These are phyloP conservation scores for Arion vulgaris DNA, from an alignment of 1,140 invertebrate genomes.

Conservation along the genomic window DNA sequence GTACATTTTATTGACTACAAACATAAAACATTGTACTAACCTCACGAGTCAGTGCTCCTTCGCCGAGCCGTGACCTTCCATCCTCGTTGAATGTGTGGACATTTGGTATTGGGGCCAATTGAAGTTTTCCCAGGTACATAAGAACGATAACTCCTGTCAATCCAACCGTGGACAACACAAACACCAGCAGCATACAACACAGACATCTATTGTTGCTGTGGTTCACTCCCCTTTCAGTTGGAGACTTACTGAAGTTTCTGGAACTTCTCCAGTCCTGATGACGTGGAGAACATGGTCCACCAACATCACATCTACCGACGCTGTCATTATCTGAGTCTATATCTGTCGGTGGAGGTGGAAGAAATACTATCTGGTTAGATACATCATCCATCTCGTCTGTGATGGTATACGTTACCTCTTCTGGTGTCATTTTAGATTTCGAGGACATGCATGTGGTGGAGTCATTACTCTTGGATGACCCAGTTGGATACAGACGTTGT, in stretches of 20 bases:
- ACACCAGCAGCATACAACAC: conserved; percentile 38
- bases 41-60: conserved; percentile 30
- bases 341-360: conserved; percentile 35
- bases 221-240: conserved; percentile 5
- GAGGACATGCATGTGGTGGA: conserved; percentile 9
- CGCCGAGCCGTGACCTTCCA: neutral
- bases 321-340: conserved; percentile 32
- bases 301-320: conserved; percentile 30
- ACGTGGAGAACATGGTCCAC: conserved; percentile 30
- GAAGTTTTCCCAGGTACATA: conserved; percentile 30
- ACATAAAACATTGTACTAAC: conserved; percentile 7
- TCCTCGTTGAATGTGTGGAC: neutral
- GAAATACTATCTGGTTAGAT: conserved; percentile 27
- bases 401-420: conserved; percentile 35
- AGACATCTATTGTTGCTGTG: conserved; percentile 30
- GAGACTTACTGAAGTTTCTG: conserved; percentile 31
- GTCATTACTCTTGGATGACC: neutral
- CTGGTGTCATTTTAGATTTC: conserved; percentile 19
- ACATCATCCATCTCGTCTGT: conserved; percentile 28
- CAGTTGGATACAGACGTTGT: conserved; percentile 12
- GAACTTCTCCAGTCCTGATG: conserved; percentile 31
- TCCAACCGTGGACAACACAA: conserved; percentile 30
- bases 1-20: too few species aligned
- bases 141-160: conserved; percentile 23
- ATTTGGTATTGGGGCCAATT: conserved; percentile 27